Conservation (phyloP, 1,140 invertebrate species). For the Eumaeus atala region DNA sequence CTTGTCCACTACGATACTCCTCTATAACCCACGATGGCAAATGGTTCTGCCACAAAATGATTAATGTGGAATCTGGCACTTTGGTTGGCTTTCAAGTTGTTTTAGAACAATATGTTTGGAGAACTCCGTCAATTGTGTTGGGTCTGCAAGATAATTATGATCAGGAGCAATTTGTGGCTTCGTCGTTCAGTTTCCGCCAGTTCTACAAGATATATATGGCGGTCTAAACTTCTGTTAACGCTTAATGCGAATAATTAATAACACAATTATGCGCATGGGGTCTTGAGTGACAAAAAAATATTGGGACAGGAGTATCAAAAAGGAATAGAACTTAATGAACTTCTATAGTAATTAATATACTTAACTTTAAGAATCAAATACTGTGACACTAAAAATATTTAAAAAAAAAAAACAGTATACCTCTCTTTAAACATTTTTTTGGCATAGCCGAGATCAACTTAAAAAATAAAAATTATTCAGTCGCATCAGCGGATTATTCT, state of each 20-base stretch:
- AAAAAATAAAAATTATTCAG: constrained; percentile 22
- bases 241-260: no score
- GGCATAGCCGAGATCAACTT: constrained; percentile 17
- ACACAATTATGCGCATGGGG: not conserved
- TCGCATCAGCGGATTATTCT: constrained; percentile 23
- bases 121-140: no score
- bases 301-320: constrained; percentile 13
- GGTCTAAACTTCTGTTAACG: no score
- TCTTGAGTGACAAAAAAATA: constrained; percentile 11
- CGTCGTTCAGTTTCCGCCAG: no score
- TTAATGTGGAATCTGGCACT: not conserved
- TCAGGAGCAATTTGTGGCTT: no score
- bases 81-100: no score
- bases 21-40: not conserved
- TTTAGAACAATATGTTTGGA: no score
- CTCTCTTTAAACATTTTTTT: constrained; percentile 10
- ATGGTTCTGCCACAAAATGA: not conserved
- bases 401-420: constrained; percentile 1
- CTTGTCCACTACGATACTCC: not conserved
- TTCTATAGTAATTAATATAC: not conserved
- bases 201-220: no score
- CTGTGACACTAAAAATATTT: constrained; percentile 13
- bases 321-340: constrained; percentile 13
- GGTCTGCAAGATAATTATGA: no score
- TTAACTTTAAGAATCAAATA: constrained; percentile 7